Evolutionary conservation across 2,113 vertebrate genomes (phyloP), one percentile per base, ranked within the genome.

Genomic region (Phyllostomus discolor): DNA sequence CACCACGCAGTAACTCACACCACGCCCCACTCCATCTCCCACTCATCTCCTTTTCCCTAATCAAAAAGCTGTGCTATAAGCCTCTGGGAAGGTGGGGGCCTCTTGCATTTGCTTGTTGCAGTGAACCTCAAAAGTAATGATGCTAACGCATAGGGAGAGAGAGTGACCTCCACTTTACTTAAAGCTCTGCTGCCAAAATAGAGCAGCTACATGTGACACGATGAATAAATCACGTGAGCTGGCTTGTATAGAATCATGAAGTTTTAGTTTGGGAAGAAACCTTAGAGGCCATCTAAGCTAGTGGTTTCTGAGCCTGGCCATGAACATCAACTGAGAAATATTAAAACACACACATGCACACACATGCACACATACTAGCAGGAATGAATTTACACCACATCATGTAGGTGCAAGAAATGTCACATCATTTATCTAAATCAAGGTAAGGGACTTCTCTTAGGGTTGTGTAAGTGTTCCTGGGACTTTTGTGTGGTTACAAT

Each of bases 401-500:
- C 14, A 20, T 64, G 35, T 15, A 91, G 50, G 78, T 91, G 50
- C n/a, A 93, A 91, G 82, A 95, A 94, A 72, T 72, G 43, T 66
- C 52, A 28, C 38, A 72, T 50, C 70, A 41, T 88, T 84, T 41
- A 41, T 91, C 52, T 52, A 81, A 91, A 75, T 31, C 57, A 38
- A 89, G 16, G 43, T 22, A 31, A 19, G 54, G 11, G 38, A 35
- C 19, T 31, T 76, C 57, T 72, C 15, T 78, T 67, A 72, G 43
- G 78, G 66, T 62, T 52, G 20, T 54, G 0, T 57, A 78, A 66
- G n/a, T 38, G 8, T 52, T 66, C 38, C 28, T 28, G 11, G 48
- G 20, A 33, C 33, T 33, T 54, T 31, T 19, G 4, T 48, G 28
- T 48, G 64, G 14, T 80, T 69, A 10, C 38, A 85, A 62, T n/a